These are phyloP conservation scores for Eubasilissa splendida DNA, from an alignment of 2,888 invertebrate species.

Conservation along the genomic window DNA sequence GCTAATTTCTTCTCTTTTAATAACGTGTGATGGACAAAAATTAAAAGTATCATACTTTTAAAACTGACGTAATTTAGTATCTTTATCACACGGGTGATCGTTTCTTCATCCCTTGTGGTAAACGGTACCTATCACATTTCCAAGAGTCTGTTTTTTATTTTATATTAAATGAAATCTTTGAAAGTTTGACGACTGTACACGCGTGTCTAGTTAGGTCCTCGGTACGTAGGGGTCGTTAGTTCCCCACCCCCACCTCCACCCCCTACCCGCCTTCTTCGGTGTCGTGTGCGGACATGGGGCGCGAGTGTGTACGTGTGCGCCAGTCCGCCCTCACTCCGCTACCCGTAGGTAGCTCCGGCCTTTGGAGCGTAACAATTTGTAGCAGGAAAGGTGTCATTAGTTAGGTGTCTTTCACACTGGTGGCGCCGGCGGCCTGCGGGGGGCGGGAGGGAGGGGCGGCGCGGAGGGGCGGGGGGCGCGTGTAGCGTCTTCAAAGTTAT, in stretches of 20 bases:
- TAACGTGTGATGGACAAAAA: no score
- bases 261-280: neutral
- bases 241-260: constrained; percentile 11
- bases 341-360: constrained; percentile 46
- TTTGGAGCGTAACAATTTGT: constrained; percentile 63
- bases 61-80: no score
- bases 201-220: constrained; percentile 26
- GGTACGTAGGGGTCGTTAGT: constrained; percentile 34
- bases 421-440: constrained; percentile 55
- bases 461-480: neutral
- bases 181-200: constrained; percentile 23
- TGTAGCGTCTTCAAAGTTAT: constrained; percentile 28
- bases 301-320: constrained; percentile 21
- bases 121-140: no score
- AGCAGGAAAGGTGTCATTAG: constrained; percentile 67
- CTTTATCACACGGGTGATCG: no score
- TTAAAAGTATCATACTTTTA: no score
- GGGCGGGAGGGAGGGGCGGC: neutral
- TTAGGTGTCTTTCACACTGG: constrained; percentile 67
- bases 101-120: no score
- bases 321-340: constrained; percentile 23
- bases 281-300: neutral
- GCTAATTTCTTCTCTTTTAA: no score
- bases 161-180: no score
- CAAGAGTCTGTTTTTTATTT: no score